Base-by-base conservation (phyloP, 1,140 invertebrate species). In the Drosophila biarmipes region DNA sequence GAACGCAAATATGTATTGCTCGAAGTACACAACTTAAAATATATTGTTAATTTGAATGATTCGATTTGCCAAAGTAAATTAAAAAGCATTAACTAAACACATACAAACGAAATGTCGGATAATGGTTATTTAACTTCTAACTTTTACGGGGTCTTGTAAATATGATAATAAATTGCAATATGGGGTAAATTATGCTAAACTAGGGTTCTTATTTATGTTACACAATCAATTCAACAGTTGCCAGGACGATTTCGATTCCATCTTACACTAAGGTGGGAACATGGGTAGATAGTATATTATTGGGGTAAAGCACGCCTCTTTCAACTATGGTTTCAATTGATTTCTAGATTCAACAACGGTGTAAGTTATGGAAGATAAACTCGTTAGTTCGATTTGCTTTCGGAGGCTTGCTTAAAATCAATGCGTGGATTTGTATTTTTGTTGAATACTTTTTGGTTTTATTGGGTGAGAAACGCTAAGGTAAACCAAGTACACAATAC, bases 401-500 rank as follows among this genome's bases (percentile, higher is more conserved):
- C 21, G 37, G 37, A 78, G 31, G 63, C 34, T 86, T 86, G 38
- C 45, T 55, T 24, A 46, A 53, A 38, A 66, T 72, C 27, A 72
- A 73, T 81, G 79, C 68, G 34, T 84, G 59, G 46, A 68, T 11
- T 57, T 59, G 31, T 19, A 17, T n/a, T n/a, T 40, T 64, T 54
- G 24, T 27, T 46, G 12, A 46, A 27, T n/a, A 46, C 45, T 24
- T 37, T 67, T 42, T 45, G 71, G 19, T 73, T 72, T 63, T 49
- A 42, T 56, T 45, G 81, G 74, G 78, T 82, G 63, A 87, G 49
- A 77, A 86, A 86, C 74, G 38, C 81, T 86, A 86, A 78, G 40
- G 46, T 71, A 81, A 81, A 76, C 45, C 59, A 87, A 86, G 63
- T 80, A 77, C 81, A 74, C 37, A 85, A 81, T 78, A 78, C 78